A percentile compares a stretch with the other conserved stretches of the same genome.
Conservation (phyloP, 2,888 invertebrate genomes). For the Norana najaformis region DNA sequence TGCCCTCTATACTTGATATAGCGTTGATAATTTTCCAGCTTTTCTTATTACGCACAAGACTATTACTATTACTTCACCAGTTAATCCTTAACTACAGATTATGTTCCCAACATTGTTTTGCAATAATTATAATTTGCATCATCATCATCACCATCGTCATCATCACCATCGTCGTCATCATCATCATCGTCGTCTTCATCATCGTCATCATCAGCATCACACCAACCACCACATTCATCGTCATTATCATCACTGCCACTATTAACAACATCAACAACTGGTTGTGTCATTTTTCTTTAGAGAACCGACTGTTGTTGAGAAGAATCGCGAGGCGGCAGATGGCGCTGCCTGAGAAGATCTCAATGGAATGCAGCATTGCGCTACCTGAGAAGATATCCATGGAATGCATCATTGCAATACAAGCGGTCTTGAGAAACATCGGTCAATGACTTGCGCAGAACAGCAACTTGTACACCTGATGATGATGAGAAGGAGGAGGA, state of each 20-base stretch:
- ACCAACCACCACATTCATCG: no score
- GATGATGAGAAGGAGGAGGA: background rate
- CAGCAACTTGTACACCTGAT: background rate
- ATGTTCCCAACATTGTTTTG: no score
- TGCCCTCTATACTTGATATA: no score
- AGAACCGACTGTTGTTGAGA: background rate
- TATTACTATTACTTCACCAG: no score
- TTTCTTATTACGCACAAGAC: no score
- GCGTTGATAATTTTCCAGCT: no score
- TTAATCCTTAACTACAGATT: no score
- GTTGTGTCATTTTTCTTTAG: background rate
- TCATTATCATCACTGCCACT: no score
- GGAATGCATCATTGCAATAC: background rate
- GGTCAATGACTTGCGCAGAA: background rate
- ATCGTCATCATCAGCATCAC: background rate
- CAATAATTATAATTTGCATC: no score
- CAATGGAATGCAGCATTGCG: background rate
- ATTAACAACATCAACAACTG: background rate
- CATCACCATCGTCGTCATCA: background rate
- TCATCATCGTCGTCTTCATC: background rate
- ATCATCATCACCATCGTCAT: no score
- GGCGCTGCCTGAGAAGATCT: background rate
- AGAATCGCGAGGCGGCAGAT: background rate
- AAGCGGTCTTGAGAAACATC: constrained; percentile 13
- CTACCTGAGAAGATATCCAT: background rate